Evolutionary conservation across 2,888 invertebrate species (phyloP).

Genomic region (Stomorhina lunata): DNA sequence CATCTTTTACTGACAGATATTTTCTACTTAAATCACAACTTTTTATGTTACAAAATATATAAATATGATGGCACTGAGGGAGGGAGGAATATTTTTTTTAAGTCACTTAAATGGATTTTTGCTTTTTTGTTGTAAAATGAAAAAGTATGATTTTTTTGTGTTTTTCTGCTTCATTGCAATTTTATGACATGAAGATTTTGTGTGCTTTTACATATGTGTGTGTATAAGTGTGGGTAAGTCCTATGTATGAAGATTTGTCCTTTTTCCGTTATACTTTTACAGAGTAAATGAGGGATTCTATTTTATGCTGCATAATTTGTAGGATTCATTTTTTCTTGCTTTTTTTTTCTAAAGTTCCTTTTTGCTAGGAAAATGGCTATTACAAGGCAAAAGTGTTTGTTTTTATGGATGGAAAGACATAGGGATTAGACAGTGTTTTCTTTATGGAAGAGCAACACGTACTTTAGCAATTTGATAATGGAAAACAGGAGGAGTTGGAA

Average conservation of each 20-base stretch:
- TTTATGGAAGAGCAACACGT: constrained; percentile 50
- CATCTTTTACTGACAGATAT: constrained; percentile 15
- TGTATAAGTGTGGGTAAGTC: too few species aligned
- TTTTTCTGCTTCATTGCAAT: constrained; percentile 46
- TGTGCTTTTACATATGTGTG: not conserved
- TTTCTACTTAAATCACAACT: constrained; percentile 28
- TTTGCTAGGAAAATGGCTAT: not conserved
- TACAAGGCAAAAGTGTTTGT: constrained; percentile 11
- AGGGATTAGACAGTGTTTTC: not conserved
- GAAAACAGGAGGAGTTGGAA: not conserved
- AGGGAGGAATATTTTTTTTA: not conserved
- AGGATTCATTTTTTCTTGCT: not conserved
- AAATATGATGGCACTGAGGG: too few species aligned
- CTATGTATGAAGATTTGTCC: not conserved
- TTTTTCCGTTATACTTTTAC: not conserved
- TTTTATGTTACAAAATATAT: not conserved
- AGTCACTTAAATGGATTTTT: not conserved
- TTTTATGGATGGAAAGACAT: constrained; percentile 29
- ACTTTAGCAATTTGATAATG: constrained; percentile 53
- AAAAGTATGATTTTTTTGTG: not conserved
- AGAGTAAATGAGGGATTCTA: constrained; percentile 10
- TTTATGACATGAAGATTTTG: constrained; percentile 29
- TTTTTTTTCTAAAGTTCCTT: not conserved
- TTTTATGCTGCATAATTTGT: constrained; percentile 34
- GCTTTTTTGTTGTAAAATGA: not conserved